Conservation (phyloP, 2,113 vertebrate species). For the Struthidea cinerea region DNA sequence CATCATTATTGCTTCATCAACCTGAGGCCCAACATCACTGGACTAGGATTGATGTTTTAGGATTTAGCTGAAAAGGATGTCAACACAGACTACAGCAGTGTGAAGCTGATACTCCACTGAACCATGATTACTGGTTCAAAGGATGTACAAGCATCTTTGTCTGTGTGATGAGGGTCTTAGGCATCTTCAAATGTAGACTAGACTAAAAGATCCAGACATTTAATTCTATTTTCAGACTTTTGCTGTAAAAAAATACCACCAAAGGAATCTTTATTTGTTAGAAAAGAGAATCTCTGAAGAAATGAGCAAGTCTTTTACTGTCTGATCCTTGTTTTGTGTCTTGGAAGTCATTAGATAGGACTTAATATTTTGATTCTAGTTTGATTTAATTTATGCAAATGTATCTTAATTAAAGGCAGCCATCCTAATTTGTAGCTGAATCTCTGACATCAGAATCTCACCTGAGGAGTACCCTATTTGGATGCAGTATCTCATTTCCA, state of each 20-base stretch:
- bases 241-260: neutral
- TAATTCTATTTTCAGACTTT: neutral
- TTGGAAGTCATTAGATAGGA: neutral
- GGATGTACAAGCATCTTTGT: neutral
- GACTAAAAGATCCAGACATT: neutral
- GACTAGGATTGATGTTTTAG: neutral
- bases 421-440: neutral
- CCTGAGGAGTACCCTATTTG: neutral
- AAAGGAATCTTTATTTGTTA: neutral
- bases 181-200: neutral
- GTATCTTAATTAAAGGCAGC: neutral
- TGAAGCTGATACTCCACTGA: neutral
- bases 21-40: rapidly evolving
- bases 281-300: neutral
- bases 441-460: neutral
- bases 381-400: neutral
- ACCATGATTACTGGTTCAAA: neutral
- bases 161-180: neutral
- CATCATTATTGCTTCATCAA: neutral
- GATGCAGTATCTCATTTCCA: neutral
- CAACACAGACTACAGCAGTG: neutral
- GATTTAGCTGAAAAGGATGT: neutral
- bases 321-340: neutral
- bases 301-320: neutral
- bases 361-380: neutral